Base-by-base conservation (phyloP, 2,888 invertebrate species). In the Scaptodrosophila latifasciaeformis region DNA sequence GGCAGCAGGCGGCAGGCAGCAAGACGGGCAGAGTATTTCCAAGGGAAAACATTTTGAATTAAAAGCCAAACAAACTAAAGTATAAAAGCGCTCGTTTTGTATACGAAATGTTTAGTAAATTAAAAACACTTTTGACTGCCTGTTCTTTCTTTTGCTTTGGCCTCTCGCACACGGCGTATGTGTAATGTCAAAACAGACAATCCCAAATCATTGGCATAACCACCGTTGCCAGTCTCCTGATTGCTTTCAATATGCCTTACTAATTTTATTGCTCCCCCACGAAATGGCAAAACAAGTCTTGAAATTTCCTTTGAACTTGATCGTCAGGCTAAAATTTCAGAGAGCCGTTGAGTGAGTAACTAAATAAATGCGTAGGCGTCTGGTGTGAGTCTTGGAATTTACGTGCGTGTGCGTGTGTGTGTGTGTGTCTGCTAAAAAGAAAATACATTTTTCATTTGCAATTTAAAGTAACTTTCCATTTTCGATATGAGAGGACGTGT, bases 381-480 rank as follows among this genome's bases (percentile, higher is more conserved):
- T n/a, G n/a, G n/a, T n/a, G n/a, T n/a, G n/a, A n/a, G n/a, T n/a
- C n/a, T n/a, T n/a, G n/a, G n/a, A n/a, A n/a, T n/a, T n/a, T n/a
- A n/a, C n/a, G n/a, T n/a, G n/a, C n/a, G n/a, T n/a, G n/a, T n/a
- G n/a, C n/a, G n/a, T 43, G 48, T 29, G 60, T 76, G 6, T 40
- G 51, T 45, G 50, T 61, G 43, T 17, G 48, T 27, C 30, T 35
- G 4, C 24, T 7, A 24, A 24, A 24, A 24, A 24, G n/a, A n/a
- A n/a, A 46, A 44, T 47, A 55, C 50, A 49, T 37, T 60, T 67
- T 67, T 58, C 56, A 65, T 71, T 67, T 67, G 67, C 67, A 67
- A 77, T 67, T 74, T 67, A 58, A 59, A 46, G 61, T 46, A 66
- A 24, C 54, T 67, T 62, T 60, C 29, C 24, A 5, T 24, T 24